phyloP scores from a whole-genome alignment of 2,888 invertebrate genomes.

The Penaeus monodon region DNA sequence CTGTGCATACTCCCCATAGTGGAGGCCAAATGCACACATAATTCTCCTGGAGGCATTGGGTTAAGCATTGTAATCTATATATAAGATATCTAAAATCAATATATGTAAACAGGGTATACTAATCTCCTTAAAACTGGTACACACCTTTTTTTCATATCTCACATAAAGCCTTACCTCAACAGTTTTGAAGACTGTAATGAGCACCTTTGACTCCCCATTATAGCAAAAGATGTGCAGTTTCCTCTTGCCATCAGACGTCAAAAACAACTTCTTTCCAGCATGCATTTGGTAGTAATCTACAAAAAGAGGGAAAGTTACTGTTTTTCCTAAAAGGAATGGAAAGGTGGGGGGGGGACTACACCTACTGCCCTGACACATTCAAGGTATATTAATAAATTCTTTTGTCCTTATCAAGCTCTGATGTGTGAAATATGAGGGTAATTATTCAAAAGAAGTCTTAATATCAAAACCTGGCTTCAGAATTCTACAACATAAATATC shows the following conservation, averaged over 20 bases:
- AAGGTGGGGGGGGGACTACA: background rate
- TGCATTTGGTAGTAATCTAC: constrained; percentile 38
- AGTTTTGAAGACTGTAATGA: constrained; percentile 58
- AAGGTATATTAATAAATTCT: background rate
- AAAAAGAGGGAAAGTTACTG: background rate
- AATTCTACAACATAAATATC: too few relatives aligned
- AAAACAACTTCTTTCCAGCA: constrained; percentile 33
- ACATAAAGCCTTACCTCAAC: constrained; percentile 49
- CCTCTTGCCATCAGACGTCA: constrained; percentile 12
- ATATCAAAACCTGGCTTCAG: too few relatives aligned
- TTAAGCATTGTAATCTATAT: too few relatives aligned
- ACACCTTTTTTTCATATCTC: background rate
- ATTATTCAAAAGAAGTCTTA: too few relatives aligned
- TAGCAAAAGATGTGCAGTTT: constrained; percentile 53
- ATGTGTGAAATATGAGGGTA: too few relatives aligned
- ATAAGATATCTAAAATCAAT: background rate
- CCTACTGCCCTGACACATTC: background rate
- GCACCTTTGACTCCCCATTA: constrained; percentile 38
- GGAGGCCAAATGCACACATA: too few relatives aligned
- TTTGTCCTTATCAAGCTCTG: too few relatives aligned
- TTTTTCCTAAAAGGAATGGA: too few relatives aligned
- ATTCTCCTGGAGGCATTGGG: too few relatives aligned
- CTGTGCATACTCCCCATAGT: too few relatives aligned
- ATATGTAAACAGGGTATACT: background rate
- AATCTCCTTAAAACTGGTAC: background rate